Evolutionary conservation across 1,140 invertebrate genomes (phyloP).

Genomic region (Hylyphantes graminicola): DNA sequence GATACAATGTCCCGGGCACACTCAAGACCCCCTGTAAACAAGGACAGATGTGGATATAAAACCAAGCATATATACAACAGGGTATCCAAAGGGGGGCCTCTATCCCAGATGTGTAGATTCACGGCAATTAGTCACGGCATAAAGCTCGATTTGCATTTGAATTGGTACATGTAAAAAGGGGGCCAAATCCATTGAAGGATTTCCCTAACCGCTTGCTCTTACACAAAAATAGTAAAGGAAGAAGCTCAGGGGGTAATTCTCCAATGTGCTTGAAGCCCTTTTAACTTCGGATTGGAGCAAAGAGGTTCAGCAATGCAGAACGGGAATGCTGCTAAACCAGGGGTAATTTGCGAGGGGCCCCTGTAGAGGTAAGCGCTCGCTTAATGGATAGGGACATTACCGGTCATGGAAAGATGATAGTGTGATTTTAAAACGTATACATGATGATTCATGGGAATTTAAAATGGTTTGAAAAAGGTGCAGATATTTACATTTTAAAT

Average conservation of each 20-base stretch:
- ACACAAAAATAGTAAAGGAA: no score
- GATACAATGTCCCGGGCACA: neutral
- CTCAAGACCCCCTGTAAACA: constrained; percentile 1
- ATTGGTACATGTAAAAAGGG: constrained; percentile 1
- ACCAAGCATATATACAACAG: constrained; percentile 11
- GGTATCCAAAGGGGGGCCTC: neutral
- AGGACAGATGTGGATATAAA: neutral
- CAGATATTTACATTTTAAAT: no score
- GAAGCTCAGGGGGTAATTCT: no score
- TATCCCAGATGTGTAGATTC: constrained; percentile 39
- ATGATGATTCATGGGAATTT: no score
- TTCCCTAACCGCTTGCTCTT: no score
- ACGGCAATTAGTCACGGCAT: constrained; percentile 38
- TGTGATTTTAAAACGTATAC: no score
- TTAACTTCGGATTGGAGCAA: neutral
- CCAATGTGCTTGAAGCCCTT: no score
- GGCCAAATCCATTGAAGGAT: neutral
- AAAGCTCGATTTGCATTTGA: constrained; percentile 6
- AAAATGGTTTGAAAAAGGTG: no score
- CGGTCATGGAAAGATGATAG: no score
- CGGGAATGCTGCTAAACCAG: neutral
- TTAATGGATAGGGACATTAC: no score
- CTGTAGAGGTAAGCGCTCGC: neutral
- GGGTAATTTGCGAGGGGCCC: neutral
- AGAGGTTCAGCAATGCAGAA: constrained; percentile 23